phyloP scores from a whole-genome alignment of 2,797 vertebrate species.

The Rallus crepitans region DNA sequence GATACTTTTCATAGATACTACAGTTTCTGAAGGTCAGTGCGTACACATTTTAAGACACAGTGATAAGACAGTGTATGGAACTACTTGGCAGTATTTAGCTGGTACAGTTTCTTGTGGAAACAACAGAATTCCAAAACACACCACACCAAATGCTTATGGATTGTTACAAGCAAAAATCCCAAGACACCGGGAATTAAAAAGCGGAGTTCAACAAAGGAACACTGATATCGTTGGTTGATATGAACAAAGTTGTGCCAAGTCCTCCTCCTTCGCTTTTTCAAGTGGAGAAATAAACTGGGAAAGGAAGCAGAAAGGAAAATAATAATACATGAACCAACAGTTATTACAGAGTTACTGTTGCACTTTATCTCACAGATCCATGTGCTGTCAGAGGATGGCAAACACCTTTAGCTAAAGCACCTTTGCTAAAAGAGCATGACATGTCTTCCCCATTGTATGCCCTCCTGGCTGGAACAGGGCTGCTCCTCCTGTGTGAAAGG shows the following conservation, averaged over 20 bases:
- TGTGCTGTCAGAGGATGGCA: neutral
- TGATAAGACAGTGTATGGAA: constrained; percentile 71
- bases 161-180: constrained; percentile 73
- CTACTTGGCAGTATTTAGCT: constrained; percentile 77
- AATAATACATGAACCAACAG: neutral
- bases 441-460: neutral
- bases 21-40: constrained; percentile 66
- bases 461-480: neutral
- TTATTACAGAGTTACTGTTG: neutral
- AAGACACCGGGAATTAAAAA: constrained; percentile 67
- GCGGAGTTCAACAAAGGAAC: constrained; percentile 72
- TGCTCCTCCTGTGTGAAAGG: neutral
- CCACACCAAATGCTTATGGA: constrained; percentile 66
- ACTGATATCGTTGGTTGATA: constrained; percentile 57
- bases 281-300: constrained; percentile 78
- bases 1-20: constrained; percentile 45
- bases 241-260: constrained; percentile 68
- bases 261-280: constrained; percentile 61
- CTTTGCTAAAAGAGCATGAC: neutral
- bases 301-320: constrained; percentile 39
- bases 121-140: constrained; percentile 71
- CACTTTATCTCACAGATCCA: neutral
- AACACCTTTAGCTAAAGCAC: neutral
- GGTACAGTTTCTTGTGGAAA: constrained; percentile 73
- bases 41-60: constrained; percentile 63